Conservation (phyloP, 2,113 vertebrate genomes). For the Euleptes europaea region DNA sequence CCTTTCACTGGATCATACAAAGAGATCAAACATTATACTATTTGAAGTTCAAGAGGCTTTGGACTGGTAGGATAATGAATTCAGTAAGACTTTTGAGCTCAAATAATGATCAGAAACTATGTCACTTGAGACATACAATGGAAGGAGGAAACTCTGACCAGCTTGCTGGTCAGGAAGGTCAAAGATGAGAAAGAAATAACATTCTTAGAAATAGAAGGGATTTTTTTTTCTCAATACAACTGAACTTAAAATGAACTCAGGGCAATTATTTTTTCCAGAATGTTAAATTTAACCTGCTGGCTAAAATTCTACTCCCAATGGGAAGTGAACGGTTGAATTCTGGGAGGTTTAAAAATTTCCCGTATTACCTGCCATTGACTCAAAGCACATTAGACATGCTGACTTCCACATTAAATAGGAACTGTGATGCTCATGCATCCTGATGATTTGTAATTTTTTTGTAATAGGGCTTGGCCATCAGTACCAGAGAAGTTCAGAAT, state of each 20-base stretch:
- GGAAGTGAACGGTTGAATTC: neutral
- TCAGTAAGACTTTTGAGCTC: neutral
- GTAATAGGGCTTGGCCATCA: neutral
- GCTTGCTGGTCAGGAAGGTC: neutral
- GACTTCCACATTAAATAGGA: neutral
- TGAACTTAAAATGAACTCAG: neutral
- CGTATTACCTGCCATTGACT: neutral
- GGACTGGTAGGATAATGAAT: neutral
- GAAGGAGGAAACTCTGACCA: neutral
- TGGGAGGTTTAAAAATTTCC: neutral
- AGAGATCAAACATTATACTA: neutral
- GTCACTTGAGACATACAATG: neutral
- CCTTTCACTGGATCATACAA: neutral
- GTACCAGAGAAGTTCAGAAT: too few species aligned
- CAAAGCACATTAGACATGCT: neutral
- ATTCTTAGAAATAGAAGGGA: neutral
- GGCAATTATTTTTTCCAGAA: neutral
- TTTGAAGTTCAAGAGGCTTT: constrained; percentile 9
- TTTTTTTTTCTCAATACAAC: neutral
- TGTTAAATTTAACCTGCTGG: neutral
- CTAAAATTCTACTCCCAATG: neutral
- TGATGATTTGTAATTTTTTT: neutral
- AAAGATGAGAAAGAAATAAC: neutral
- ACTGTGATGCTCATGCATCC: neutral
- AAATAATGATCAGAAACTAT: neutral